Conservation (phyloP, 2,888 invertebrate species). For the Altica lythri region DNA sequence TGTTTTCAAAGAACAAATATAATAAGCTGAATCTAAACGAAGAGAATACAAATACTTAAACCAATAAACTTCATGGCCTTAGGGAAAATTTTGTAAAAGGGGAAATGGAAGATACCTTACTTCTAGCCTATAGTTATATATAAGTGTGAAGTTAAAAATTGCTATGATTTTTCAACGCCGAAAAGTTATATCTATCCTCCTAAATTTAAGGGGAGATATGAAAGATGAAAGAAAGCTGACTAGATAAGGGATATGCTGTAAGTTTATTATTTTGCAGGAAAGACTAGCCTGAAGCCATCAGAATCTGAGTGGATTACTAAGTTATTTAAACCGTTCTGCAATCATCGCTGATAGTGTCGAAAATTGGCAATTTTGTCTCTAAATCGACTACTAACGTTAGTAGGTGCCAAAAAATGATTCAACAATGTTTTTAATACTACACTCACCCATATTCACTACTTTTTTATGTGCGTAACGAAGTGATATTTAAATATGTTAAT, state of each 20-base stretch:
- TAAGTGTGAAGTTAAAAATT: conserved; percentile 21
- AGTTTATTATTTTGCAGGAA: conserved; percentile 19
- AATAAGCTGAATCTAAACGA: neutral
- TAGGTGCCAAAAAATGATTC: no score
- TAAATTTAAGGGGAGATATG: conserved; percentile 15
- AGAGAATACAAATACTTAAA: neutral
- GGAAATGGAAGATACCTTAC: conserved; percentile 6
- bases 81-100: conserved; percentile 3
- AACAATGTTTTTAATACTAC: no score
- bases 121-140: conserved; percentile 8
- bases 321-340: neutral
- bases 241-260: conserved; percentile 17
- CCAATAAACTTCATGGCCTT: conserved; percentile 1
- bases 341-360: no score
- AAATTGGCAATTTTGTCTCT: no score
- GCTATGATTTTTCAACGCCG: conserved; percentile 15
- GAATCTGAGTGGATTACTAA: neutral
- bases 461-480: no score
- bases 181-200: conserved; percentile 13
- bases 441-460: no score
- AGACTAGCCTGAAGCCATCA: conserved; percentile 1
- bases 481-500: no score
- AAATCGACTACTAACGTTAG: no score
- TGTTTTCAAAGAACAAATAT: conserved; percentile 1
- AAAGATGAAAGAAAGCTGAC: conserved; percentile 14